Evolutionary conservation across 2,113 vertebrate genomes (phyloP), one percentile per base, ranked within the genome.

Genomic region (Rhinopomastus cyanomelas): DNA sequence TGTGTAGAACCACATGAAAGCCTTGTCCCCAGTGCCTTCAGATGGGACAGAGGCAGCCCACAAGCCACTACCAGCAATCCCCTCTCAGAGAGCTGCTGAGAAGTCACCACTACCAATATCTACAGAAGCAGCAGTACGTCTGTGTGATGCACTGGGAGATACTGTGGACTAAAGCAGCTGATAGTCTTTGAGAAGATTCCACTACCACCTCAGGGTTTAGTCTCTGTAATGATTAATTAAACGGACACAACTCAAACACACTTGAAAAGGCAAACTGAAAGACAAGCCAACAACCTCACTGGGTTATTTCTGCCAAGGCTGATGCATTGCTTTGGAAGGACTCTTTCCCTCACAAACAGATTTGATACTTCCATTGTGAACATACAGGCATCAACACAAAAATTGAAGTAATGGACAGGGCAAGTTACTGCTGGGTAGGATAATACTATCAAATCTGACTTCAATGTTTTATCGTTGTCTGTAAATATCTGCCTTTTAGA

Each of bases 401-500:
- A 80, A 55, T 36, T 36, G 39, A 80, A 71, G 20, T 11, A 62
- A 84, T 27, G 37, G 46, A 75, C 91, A 72, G 57, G 9, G 48
- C 34, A 62, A 62, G 48, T 56, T 74, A 74, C 77, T 46, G 29
- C 16, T 51, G 44, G 29, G 4, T 32, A 78, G 46, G 25, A 56
- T 81, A 94, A 81, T 32, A 64, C 53, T 75, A 56, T 29, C 20
- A 88, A 81, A 52, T 56, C 48, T 78, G 55, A 56, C 55, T 64
- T 64, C 16, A 46, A 42, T 68, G 69, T 69, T 89, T 93, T 55
- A 75, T 48, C 23, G 49, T 17, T 55, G 42, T 73, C 64, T 62
- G 29, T 51, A 94, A 93, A 85, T 69, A 84, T n/a, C 69, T 75
- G 77, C 73, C 62, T 81, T 57, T 78, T 81, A 61, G 66, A 84